Conservation (phyloP, 2,113 vertebrate genomes). For the Paratilapia polleni region DNA sequence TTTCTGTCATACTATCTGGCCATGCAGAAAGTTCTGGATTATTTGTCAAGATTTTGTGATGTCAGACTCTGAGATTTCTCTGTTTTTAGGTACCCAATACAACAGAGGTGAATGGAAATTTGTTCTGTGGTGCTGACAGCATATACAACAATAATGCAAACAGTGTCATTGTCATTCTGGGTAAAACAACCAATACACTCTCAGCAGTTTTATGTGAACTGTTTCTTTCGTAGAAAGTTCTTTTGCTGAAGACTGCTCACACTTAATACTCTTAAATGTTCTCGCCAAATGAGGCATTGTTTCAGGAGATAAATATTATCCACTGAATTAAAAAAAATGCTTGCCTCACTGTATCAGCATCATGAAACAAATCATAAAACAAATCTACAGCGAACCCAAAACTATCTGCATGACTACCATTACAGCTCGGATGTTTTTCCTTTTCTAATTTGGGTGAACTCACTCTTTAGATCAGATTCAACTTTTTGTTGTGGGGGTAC, state of each 20-base stretch:
- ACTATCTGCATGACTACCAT: background rate
- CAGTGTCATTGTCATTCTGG: background rate
- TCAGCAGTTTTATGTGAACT: background rate
- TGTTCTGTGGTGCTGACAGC: background rate
- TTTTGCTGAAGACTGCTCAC: background rate
- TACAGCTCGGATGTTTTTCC: background rate
- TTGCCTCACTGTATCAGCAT: background rate
- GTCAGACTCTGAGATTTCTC: background rate
- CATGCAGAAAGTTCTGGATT: background rate
- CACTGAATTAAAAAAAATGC: background rate
- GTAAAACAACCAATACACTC: background rate
- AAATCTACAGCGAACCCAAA: background rate
- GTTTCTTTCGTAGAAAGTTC: background rate
- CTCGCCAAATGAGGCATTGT: background rate
- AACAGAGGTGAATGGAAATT: background rate
- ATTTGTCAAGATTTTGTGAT: background rate
- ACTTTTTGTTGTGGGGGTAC: conserved; percentile 15
- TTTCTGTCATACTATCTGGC: background rate
- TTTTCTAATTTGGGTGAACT: conserved; percentile 16
- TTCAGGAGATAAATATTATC: background rate
- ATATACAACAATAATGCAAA: background rate
- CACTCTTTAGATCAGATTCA: background rate
- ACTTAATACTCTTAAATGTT: background rate
- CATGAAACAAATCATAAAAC: background rate
- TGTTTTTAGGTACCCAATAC: background rate